Percentiles rank a stretch among this genome's conserved stretches.
Conservation (phyloP, 1,140 invertebrate genomes). For the Diabrotica undecimpunctata region DNA sequence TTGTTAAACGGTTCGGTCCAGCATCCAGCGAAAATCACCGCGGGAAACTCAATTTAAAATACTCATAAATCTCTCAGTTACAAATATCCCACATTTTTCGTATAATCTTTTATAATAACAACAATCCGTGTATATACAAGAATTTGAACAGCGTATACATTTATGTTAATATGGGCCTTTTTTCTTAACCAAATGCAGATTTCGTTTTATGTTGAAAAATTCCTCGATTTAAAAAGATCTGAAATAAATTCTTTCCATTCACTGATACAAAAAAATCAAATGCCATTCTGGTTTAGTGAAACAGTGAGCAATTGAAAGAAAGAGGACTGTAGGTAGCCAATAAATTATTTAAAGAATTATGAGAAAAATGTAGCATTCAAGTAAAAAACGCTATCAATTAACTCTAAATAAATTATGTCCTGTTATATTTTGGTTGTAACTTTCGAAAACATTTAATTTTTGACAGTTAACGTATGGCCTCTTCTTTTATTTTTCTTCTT, state of each 20-base stretch:
- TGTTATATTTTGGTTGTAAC: too few relatives aligned
- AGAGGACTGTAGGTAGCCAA: too few relatives aligned
- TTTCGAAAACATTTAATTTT: too few relatives aligned
- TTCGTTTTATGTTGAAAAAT: background rate
- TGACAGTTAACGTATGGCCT: too few relatives aligned
- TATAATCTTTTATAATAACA: background rate
- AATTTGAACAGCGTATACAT: background rate
- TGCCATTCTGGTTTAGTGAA: too few relatives aligned
- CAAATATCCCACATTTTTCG: background rate
- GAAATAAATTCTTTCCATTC: background rate
- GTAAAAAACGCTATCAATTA: too few relatives aligned
- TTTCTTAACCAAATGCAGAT: background rate
- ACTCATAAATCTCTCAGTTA: background rate
- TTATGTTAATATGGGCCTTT: slow-evolving; percentile 2
- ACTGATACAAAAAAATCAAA: background rate
- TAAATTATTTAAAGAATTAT: too few relatives aligned
- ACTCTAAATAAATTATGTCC: too few relatives aligned
- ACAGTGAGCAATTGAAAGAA: too few relatives aligned
- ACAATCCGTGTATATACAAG: background rate
- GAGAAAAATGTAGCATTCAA: too few relatives aligned
- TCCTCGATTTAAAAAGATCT: slow-evolving; percentile 1
- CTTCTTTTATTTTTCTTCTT: too few relatives aligned
- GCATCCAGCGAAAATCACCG: background rate
- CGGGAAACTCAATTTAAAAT: slow-evolving; percentile 1
- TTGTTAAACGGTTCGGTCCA: too few relatives aligned